Conservation (phyloP, 2,888 invertebrate species). For the Noctuana brunneofusca region DNA sequence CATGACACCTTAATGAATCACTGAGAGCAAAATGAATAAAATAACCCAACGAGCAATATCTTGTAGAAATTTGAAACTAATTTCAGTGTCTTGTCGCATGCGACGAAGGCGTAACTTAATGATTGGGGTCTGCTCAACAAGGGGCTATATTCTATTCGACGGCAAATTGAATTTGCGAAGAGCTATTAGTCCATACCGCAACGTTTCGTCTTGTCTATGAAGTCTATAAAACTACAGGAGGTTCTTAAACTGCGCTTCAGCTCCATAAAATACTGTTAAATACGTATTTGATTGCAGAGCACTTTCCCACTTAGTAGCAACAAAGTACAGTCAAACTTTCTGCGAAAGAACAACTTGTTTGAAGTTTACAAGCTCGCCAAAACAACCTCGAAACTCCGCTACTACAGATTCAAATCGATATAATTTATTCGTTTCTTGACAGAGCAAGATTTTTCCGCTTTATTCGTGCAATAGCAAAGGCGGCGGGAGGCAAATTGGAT, state of each 20-base stretch:
- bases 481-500: slow-evolving; percentile 77
- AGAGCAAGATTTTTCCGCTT: slow-evolving; percentile 73
- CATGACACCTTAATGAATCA: slow-evolving; percentile 31
- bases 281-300: slow-evolving; percentile 24
- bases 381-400: slow-evolving; percentile 20
- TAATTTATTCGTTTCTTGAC: slow-evolving; percentile 70
- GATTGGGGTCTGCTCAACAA: slow-evolving; percentile 70
- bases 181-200: slow-evolving; percentile 78
- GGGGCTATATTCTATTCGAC: slow-evolving; percentile 75
- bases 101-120: slow-evolving; percentile 73
- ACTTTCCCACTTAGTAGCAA: slow-evolving; percentile 19
- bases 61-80: slow-evolving; percentile 58
- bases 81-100: slow-evolving; percentile 50
- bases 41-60: slow-evolving; percentile 29
- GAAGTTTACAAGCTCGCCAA: slow-evolving; percentile 28
- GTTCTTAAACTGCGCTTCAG: slow-evolving; percentile 10
- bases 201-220: slow-evolving; percentile 54
- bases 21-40: slow-evolving; percentile 26
- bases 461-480: slow-evolving; percentile 70
- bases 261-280: slow-evolving; percentile 12
- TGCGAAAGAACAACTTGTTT: slow-evolving; percentile 25
- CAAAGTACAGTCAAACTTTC: slow-evolving; percentile 20
- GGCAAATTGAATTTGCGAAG: slow-evolving; percentile 79
- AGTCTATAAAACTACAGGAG: slow-evolving; percentile 43
- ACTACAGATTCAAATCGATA: slow-evolving; percentile 44